Percentiles rank a stretch among this genome's conserved stretches.
Conservation (phyloP, 2,797 vertebrate genomes). For the Leuciscus waleckii region DNA sequence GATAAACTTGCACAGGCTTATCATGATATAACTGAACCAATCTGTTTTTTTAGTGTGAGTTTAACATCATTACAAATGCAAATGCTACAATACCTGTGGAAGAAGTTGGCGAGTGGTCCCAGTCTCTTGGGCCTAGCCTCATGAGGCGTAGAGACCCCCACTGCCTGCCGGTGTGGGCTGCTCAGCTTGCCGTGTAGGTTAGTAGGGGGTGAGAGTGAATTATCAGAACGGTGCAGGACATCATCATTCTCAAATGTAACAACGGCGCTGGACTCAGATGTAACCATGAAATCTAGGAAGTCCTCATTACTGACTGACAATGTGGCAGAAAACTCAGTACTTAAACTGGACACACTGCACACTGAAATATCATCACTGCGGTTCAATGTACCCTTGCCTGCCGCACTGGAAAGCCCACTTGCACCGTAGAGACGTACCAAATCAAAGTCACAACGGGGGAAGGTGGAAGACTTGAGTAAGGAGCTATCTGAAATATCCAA, state of each 20-base stretch:
- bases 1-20: not conserved
- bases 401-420: not conserved
- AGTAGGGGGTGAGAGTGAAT: conserved; percentile 75
- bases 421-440: conserved; percentile 80
- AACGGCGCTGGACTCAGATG: conserved; percentile 91
- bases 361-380: conserved; percentile 88
- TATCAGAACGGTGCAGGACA: conserved; percentile 76
- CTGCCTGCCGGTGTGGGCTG: conserved; percentile 55
- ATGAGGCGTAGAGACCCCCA: conserved; percentile 54
- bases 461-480: conserved; percentile 86
- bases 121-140: conserved; percentile 76
- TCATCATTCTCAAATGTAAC: conserved; percentile 89
- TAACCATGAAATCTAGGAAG: conserved; percentile 88
- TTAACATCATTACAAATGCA: not conserved
- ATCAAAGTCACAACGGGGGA: conserved; percentile 87
- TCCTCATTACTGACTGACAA: conserved; percentile 90
- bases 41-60: not conserved
- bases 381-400: conserved; percentile 68
- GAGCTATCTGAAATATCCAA: conserved; percentile 70
- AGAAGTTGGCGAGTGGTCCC: conserved; percentile 85
- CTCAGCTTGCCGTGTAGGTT: conserved; percentile 64
- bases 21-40: not conserved
- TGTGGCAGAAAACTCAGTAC: conserved; percentile 89
- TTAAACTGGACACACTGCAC: conserved; percentile 90
- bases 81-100: conserved; percentile 78